Evolutionary conservation across 2,888 invertebrate genomes (phyloP), one percentile per base, ranked within the genome.

Genomic region (Lepidocyrtinus sp.): DNA sequence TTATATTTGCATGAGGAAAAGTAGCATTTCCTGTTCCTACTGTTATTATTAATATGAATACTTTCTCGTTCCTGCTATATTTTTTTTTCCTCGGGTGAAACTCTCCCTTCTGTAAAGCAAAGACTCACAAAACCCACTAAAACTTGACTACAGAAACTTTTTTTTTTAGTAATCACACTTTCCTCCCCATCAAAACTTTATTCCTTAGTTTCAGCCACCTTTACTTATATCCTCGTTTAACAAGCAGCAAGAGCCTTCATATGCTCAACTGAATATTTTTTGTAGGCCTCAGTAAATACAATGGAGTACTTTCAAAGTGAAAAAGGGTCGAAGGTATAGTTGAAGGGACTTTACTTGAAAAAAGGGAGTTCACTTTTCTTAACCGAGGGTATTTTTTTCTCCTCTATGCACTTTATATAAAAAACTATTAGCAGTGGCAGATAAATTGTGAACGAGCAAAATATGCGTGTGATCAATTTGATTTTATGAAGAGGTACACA

Each of bases 401-500:
- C 15, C 45, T 45, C 45, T 19, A 55, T 3, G n/a, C 19, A 12
- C 19, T 9, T 3, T 12, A 65, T 26, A 26, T 24, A 36, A 27
- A 45, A 45, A 45, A 9, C 15, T 61, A n/a, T 63, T 19, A 68
- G 68, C 21, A 17, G 17, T 19, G 15, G 55, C 55, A 55, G 3
- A 55, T 12, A n/a, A 19, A 19, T 3, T 64, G n/a, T 15, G 24
- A 61, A 46, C 24, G 73, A 50, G 45, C 24, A 3, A 61, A 68
- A 21, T 45, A 45, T 70, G 64, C 50, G 27, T 26, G 55, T 55
- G 22, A 22, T 55, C 15, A 1, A 65, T 74, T 67, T 67, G n/a
- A 45, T 45, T 25, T 50, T 68, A 55, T 70, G 81, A 81, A 67
- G 72, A 75, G 67, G 81, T 81, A 81, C 81, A 81, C 81, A 71